Evolutionary conservation across 1,140 invertebrate species (phyloP).

Genomic region (Colletes latitarsis): DNA sequence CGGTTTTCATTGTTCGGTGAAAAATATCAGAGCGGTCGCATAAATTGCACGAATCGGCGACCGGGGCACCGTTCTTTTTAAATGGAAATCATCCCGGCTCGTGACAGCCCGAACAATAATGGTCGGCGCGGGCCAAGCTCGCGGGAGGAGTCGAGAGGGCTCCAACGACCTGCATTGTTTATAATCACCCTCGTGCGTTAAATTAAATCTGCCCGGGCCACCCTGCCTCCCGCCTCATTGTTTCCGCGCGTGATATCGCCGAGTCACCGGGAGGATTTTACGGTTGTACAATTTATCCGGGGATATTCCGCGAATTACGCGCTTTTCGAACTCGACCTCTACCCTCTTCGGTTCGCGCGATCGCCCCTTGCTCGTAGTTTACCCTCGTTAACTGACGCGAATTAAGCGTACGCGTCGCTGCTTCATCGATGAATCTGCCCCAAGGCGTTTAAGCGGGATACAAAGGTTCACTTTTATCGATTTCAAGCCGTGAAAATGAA

Average conservation of each 20-base stretch:
- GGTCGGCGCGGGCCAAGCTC: background rate
- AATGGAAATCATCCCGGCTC: constrained; percentile 44
- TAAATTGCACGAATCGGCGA: constrained; percentile 38
- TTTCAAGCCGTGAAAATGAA: too few relatives aligned
- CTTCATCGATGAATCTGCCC: background rate
- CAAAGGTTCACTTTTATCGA: background rate
- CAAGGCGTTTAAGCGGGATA: too few relatives aligned
- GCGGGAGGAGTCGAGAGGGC: background rate
- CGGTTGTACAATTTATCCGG: constrained; percentile 56
- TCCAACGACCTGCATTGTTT: constrained; percentile 54
- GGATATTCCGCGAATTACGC: constrained; percentile 55
- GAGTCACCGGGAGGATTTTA: constrained; percentile 45
- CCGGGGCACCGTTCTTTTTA: constrained; percentile 46
- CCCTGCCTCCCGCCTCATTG: constrained; percentile 35
- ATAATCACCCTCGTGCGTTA: constrained; percentile 52
- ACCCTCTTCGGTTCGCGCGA: background rate
- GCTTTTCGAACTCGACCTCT: constrained; percentile 12
- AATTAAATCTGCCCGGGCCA: constrained; percentile 43
- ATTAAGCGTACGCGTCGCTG: background rate
- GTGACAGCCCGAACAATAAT: constrained; percentile 43
- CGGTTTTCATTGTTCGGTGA: background rate
- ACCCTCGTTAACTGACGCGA: constrained; percentile 23
- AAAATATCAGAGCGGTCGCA: constrained; percentile 23
- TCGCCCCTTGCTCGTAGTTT: background rate
- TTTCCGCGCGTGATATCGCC: constrained; percentile 42